Percentiles rank a stretch among this genome's conserved stretches.
Evolutionary conservation across 2,113 vertebrate genomes (phyloP).

Genomic region (Caretta caretta): DNA sequence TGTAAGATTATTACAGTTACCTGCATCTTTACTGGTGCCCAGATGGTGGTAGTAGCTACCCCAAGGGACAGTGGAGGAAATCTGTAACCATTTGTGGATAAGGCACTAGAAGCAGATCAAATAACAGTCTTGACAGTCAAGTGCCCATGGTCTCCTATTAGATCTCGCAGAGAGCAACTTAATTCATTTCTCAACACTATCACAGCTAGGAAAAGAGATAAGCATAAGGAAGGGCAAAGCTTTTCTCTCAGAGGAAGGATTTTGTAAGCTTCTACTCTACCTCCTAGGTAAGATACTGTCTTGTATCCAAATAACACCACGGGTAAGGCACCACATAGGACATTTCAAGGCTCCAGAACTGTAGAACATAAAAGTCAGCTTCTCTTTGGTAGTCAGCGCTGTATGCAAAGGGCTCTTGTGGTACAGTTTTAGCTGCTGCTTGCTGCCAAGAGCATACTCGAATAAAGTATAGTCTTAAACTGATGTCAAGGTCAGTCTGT

Average conservation of each 20-base stretch:
- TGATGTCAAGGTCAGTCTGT: no score
- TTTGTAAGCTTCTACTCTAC: slow-evolving; percentile 17
- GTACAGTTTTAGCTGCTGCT: neutral
- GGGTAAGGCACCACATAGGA: rapidly evolving
- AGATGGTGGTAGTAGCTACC: slow-evolving; percentile 3
- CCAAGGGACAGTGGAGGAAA: neutral
- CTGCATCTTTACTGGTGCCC: neutral
- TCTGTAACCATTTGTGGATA: slow-evolving; percentile 14
- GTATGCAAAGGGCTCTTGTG: neutral
- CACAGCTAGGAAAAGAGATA: slow-evolving; percentile 27
- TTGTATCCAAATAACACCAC: neutral
- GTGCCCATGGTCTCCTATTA: neutral
- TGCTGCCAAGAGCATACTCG: neutral
- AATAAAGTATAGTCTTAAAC: neutral
- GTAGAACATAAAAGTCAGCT: neutral
- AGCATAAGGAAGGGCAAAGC: slow-evolving; percentile 45
- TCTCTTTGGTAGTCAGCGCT: neutral
- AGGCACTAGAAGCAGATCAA: neutral
- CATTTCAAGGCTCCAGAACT: neutral
- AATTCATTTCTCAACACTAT: neutral
- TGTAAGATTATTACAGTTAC: slow-evolving; percentile 39
- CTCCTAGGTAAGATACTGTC: neutral
- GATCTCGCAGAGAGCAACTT: slow-evolving; percentile 23
- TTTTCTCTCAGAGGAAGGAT: neutral
- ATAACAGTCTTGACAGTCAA: slow-evolving; percentile 22